Evolutionary conservation across 2,113 vertebrate genomes (phyloP).

Genomic region (Neofelis nebulosa): DNA sequence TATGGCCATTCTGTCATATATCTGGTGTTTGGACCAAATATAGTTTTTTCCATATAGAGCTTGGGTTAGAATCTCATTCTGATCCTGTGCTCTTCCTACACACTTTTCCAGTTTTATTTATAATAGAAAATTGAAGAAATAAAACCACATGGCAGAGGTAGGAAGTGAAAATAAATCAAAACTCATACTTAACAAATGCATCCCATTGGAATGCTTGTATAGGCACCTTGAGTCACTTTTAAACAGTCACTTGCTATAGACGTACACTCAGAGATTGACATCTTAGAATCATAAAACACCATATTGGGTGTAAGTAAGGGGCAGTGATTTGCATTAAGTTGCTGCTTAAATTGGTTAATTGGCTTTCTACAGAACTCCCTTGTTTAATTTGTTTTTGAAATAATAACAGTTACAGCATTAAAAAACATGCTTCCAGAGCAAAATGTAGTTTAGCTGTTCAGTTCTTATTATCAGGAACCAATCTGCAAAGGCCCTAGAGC

Average conservation of each 20-base stretch:
- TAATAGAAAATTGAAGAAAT: constrained; percentile 38
- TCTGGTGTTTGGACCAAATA: not conserved
- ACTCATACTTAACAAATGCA: not conserved
- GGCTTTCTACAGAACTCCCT: constrained; percentile 62
- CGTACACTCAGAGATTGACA: constrained; percentile 39
- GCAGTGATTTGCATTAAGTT: constrained; percentile 66
- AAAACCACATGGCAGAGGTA: not conserved
- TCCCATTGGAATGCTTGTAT: constrained; percentile 23
- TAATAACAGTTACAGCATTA: constrained; percentile 54
- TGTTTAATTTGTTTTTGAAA: constrained; percentile 65
- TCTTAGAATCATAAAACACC: constrained; percentile 65
- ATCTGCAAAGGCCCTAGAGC: constrained; percentile 13
- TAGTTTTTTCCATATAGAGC: not conserved
- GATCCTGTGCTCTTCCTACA: not conserved
- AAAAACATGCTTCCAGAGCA: constrained; percentile 26
- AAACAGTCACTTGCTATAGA: constrained; percentile 37
- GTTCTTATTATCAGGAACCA: constrained; percentile 47
- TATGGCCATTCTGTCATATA: not conserved
- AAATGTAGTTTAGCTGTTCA: constrained; percentile 43
- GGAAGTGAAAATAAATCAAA: constrained; percentile 28
- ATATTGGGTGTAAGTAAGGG: constrained; percentile 49
- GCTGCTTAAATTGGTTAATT: constrained; percentile 72
- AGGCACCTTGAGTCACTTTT: constrained; percentile 21
- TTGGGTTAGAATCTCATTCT: not conserved
- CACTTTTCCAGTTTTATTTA: constrained; percentile 17